Base-by-base conservation (phyloP, 1,140 invertebrate species). In the Whitmania pigra region DNA sequence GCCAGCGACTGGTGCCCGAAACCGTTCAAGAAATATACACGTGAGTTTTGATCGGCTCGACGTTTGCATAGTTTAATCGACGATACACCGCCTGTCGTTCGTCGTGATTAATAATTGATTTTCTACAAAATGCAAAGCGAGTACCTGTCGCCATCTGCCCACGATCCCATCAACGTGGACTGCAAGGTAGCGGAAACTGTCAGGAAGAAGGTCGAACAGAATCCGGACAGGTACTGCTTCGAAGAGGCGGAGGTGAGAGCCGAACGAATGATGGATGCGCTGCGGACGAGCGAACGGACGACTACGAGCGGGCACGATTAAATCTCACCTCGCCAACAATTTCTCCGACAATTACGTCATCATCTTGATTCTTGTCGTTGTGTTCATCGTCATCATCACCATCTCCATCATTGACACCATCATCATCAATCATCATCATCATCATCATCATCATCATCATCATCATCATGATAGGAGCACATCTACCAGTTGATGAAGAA, bases 401-500 rank as follows among this genome's bases (percentile, higher is more conserved):
- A 31, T 22, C 22, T 13, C 22, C 22, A 49, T 49, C 43, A 49
- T 49, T 17, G 13, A 7, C 43, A 49, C 13, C 43, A 49, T 11
- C 43, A 49, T 49, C 43, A 1, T 17, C 3, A 49, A 49, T 49
- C 43, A 49, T 49, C 43, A 17, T 49, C 43, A 17, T 49, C 43
- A 17, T 49, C 43, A 3, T 49, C 43, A 49, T 49, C 43, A 49
- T 49, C 43, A 36, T 36, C 31, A 2, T 36, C 54, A 25, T 25
- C 66, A 27, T 31, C 66, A n/a, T 25, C 43, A 29, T 60, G 20
- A 27, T 55, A 95, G 91, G 92, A 94, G 15, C 96, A 99, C 83
- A 94, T 99, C 43, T 99, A 97, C 83, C 94, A 98, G 80, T 85
- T 99, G 73, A 99, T 99, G 97, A 97, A 97, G 80, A 95, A 91